Percentiles rank a stretch among this genome's conserved stretches.
These are phyloP conservation scores for Capitulum mitella DNA, from an alignment of 2,888 invertebrate genomes.

Conservation along the genomic window DNA sequence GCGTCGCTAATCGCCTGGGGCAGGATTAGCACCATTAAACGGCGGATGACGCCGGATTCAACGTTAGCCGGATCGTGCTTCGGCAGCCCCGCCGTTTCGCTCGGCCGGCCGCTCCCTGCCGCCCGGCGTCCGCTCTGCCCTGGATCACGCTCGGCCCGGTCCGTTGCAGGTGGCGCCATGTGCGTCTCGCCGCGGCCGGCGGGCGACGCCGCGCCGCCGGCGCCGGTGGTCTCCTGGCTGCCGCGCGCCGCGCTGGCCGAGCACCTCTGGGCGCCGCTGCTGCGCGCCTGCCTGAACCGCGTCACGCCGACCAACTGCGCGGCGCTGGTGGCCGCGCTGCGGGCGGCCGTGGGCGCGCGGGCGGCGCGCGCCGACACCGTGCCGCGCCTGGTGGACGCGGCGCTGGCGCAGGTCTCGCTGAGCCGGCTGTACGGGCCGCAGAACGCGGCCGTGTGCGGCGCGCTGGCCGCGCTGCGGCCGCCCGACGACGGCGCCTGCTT, in stretches of 20 bases:
- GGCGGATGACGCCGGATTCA: too few species aligned
- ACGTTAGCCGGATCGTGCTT: too few species aligned
- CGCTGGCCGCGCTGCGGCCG: background rate
- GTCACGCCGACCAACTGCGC: slow-evolving; percentile 11
- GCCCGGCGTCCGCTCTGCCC: too few species aligned
- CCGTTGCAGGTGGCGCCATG: background rate
- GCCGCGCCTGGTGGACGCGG: background rate
- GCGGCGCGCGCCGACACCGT: background rate
- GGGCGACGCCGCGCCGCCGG: background rate
- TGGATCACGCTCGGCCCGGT: background rate
- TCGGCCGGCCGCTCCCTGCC: too few species aligned
- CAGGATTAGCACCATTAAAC: too few species aligned
- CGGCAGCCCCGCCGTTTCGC: too few species aligned
- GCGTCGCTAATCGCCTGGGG: too few species aligned
- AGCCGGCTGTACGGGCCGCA: background rate
- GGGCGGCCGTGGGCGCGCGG: background rate
- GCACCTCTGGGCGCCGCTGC: background rate
- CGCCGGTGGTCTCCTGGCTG: background rate
- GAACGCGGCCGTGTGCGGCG: slow-evolving; percentile 4
- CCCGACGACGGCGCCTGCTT: background rate
- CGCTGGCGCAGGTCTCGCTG: background rate
- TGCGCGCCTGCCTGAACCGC: slow-evolving; percentile 16
- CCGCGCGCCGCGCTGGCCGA: slow-evolving; percentile 4
- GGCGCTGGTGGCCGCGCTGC: background rate
- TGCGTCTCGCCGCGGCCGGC: background rate